Base-by-base conservation (phyloP, 2,888 invertebrate species). In the Hoplodrina ambigua region DNA sequence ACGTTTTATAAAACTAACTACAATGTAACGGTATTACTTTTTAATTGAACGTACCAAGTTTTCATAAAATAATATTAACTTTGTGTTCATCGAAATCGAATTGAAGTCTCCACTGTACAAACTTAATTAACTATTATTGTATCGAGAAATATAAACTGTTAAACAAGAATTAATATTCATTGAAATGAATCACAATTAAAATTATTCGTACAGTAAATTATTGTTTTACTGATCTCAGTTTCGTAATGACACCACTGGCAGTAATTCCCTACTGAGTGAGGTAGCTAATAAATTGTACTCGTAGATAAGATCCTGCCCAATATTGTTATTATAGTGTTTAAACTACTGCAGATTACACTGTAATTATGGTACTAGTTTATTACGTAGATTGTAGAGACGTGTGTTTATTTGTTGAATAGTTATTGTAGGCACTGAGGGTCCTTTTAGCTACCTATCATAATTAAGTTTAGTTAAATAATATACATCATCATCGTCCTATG, bases 291-390 rank as follows among this genome's bases (percentile, higher is more conserved):
- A 82, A 82, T 78, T 78, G 44, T 58, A 44, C 52, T 33, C 11
- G 30, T 49, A 52, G 84, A 82, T 82, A 84, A 82, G 69, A 72
- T 71, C 59, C 64, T 61, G 41, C 56, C 54, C 71, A 74, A 69
- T 70, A 70, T 68, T 74, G 71, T 76, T 70, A 82, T 73, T 66
- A 79, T 33, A 54, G 61, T 64, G 76, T 76, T 73, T 79, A 72
- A 81, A 76, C 71, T 74, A 72, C 66, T 69, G 44, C 20, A 68
- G 80, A 79, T 73, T 80, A 74, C 65, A 53, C 44, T 61, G 50
- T 67, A 64, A 79, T 74, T 53, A 76, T 33, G 19, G 44, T 62
- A 76, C 37, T 52, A 20, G n/a, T 33, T 74, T 46, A 50, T 41
- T 4, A 44, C 8, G 6, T 44, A 69, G 44, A 69, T 55, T 44